Conservation (phyloP, 2,797 vertebrate genomes). For the Molossus molossus region DNA sequence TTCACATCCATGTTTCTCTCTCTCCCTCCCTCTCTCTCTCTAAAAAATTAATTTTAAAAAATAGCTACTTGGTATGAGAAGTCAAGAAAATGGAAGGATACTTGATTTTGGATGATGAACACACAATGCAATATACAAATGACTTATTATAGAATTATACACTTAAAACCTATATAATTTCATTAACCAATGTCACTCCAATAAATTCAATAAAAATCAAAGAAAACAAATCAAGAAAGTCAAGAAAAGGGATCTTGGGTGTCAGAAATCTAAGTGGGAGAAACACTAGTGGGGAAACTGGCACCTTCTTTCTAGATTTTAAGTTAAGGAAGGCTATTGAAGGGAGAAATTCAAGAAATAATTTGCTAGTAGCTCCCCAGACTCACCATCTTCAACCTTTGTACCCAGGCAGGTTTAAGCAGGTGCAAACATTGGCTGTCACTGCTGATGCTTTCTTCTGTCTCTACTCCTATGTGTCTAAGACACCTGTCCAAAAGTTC, state of each 20-base stretch:
- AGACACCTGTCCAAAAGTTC: slow-evolving; percentile 93
- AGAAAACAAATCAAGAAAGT: background rate
- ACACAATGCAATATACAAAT: background rate
- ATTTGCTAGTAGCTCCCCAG: background rate
- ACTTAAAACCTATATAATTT: background rate
- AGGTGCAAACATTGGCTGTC: slow-evolving; percentile 93
- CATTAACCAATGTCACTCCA: background rate
- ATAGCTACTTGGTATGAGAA: background rate
- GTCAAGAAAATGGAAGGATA: background rate
- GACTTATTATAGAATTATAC: background rate
- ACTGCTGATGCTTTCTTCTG: slow-evolving; percentile 96
- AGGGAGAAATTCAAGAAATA: background rate
- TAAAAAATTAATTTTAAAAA: background rate
- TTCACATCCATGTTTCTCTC: no score
- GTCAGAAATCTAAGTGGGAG: slow-evolving; percentile 12
- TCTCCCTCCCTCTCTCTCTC: no score
- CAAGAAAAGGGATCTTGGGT: background rate
- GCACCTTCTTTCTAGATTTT: slow-evolving; percentile 12
- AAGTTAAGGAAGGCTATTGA: slow-evolving; percentile 1
- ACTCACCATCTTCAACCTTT: slow-evolving; percentile 27
- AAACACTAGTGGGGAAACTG: background rate
- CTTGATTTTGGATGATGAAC: background rate
- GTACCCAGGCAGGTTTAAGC: slow-evolving; percentile 95
- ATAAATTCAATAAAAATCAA: background rate
- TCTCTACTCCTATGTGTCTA: slow-evolving; percentile 95